These are phyloP conservation scores for Rhea americana DNA, from an alignment of 2,113 vertebrate species.

Conservation along the genomic window DNA sequence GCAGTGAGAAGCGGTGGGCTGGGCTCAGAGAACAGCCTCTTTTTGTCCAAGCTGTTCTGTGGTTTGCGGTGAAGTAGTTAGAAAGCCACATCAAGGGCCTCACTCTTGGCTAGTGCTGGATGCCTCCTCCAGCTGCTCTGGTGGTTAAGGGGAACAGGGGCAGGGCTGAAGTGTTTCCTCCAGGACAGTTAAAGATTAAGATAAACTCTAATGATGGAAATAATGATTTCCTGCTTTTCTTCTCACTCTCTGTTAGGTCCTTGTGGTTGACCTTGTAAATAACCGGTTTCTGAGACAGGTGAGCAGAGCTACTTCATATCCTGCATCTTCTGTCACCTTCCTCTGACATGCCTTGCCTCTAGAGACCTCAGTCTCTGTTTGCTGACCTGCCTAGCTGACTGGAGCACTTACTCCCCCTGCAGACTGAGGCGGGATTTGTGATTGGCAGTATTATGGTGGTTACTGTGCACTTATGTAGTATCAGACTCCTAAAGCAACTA, in stretches of 20 bases:
- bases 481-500: not conserved
- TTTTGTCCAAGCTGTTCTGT: not conserved
- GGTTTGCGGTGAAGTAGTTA: not conserved
- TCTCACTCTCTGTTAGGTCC: conserved; percentile 79
- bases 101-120: not conserved
- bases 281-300: conserved; percentile 95
- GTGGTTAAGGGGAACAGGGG: not conserved
- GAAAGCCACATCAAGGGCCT: not conserved
- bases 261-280: conserved; percentile 93
- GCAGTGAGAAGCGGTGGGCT: fast-evolving
- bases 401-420: not conserved
- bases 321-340: not conserved
- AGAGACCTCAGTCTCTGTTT: not conserved
- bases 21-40: not conserved
- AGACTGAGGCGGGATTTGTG: not conserved
- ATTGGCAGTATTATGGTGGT: fast-evolving
- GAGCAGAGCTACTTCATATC: not conserved
- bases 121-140: not conserved
- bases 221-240: not conserved
- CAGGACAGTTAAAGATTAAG: not conserved
- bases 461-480: not conserved
- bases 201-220: not conserved
- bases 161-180: not conserved
- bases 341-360: not conserved
- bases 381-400: not conserved